Percentiles rank a stretch among this genome's conserved stretches.
Evolutionary conservation across 2,888 invertebrate genomes (phyloP).

Genomic region (Drosophila subsilvestris): DNA sequence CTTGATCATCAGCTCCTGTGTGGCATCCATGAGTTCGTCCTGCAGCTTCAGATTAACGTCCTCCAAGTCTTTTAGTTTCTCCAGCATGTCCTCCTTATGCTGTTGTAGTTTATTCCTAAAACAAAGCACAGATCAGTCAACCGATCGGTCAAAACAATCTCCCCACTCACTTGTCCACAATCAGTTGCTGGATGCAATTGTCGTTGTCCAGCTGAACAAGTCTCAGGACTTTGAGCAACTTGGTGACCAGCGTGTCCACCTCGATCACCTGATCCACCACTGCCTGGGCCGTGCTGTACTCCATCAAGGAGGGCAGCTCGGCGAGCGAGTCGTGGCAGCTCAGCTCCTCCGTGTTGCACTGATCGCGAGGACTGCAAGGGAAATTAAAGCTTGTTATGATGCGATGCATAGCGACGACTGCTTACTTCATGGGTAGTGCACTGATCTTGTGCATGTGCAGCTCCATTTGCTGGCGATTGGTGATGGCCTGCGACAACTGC

Average conservation of each 20-base stretch:
- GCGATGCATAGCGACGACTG: neutral
- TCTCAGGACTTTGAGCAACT: slow-evolving; percentile 89
- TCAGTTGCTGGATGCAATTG: slow-evolving; percentile 87
- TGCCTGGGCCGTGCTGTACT: slow-evolving; percentile 86
- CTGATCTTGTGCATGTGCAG: slow-evolving; percentile 85
- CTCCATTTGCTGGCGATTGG: slow-evolving; percentile 89
- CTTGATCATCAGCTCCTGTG: slow-evolving; percentile 85
- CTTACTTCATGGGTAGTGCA: slow-evolving; percentile 82
- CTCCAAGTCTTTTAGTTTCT: slow-evolving; percentile 86
- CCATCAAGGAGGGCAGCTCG: slow-evolving; percentile 84
- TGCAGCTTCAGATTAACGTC: slow-evolving; percentile 85
- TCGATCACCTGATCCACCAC: slow-evolving; percentile 90
- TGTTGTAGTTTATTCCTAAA: slow-evolving; percentile 83
- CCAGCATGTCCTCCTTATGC: slow-evolving; percentile 84
- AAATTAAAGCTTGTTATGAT: neutral
- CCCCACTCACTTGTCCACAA: slow-evolving; percentile 86
- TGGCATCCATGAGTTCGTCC: slow-evolving; percentile 86
- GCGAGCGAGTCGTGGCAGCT: slow-evolving; percentile 85
- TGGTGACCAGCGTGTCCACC: slow-evolving; percentile 90
- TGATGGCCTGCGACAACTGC: slow-evolving; percentile 91
- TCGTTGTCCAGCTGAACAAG: slow-evolving; percentile 90
- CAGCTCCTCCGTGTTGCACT: slow-evolving; percentile 82
- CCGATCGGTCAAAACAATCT: neutral
- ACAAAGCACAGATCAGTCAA: neutral
- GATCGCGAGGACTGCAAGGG: slow-evolving; percentile 57